These are phyloP conservation scores for Chlamydotis undulata DNA, from an alignment of 2,113 vertebrate species.

Conservation along the genomic window DNA sequence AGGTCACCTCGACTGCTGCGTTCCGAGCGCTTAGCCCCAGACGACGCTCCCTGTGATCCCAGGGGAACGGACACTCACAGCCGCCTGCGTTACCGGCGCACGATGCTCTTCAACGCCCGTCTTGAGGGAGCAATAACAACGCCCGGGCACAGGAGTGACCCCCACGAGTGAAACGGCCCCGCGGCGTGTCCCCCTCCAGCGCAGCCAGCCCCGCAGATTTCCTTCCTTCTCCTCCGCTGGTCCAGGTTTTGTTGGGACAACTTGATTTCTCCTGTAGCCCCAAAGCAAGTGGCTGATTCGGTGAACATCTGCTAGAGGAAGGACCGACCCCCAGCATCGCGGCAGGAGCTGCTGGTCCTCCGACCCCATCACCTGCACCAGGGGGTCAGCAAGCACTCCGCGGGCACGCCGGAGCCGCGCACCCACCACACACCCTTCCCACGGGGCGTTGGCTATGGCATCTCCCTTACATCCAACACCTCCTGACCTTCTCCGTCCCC, in stretches of 20 bases:
- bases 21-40: rapidly evolving
- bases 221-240: too few relatives aligned
- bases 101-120: neutral
- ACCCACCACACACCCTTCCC: rapidly evolving
- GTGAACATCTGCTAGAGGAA: neutral
- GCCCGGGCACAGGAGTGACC: neutral
- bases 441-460: neutral
- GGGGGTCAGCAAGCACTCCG: neutral
- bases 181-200: neutral
- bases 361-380: rapidly evolving
- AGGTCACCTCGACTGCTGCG: rapidly evolving
- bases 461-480: neutral
- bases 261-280: neutral
- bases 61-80: neutral
- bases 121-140: neutral
- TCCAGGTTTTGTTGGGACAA: neutral
- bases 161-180: neutral
- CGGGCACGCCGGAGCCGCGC: neutral
- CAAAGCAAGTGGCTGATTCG: neutral
- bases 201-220: rapidly evolving
- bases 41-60: neutral
- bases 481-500: neutral
- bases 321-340: rapidly evolving
- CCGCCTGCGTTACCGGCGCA: rapidly evolving
- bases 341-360: neutral